phyloP scores from a whole-genome alignment of 2,797 vertebrate genomes.

The Podarcis lilfordi region DNA sequence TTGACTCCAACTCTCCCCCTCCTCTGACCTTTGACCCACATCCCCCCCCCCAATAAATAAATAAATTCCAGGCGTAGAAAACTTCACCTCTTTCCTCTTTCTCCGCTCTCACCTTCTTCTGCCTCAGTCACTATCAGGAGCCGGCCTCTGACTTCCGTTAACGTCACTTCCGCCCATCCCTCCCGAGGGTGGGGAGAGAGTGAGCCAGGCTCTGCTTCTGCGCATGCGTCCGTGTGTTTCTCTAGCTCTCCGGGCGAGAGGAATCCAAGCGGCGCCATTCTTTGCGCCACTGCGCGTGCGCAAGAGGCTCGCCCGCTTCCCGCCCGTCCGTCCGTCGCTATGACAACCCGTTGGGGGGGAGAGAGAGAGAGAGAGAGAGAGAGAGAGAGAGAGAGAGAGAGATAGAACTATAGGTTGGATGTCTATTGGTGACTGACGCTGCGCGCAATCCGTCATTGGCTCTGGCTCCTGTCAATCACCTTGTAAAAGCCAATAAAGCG shows the following conservation, averaged over 20 bases:
- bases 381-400: too few species aligned
- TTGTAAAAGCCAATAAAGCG: neutral
- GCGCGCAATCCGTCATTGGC: neutral
- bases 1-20: too few species aligned
- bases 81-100: too few species aligned
- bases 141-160: neutral
- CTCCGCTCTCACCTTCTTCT: neutral
- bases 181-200: too few species aligned
- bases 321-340: neutral
- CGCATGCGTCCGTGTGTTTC: neutral
- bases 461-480: neutral
- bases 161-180: neutral
- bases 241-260: neutral
- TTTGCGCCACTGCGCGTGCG: neutral
- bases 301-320: neutral
- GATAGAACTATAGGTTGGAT: too few species aligned
- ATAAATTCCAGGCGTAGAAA: too few species aligned
- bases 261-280: neutral
- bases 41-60: too few species aligned
- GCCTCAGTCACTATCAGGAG: fast-evolving
- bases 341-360: neutral
- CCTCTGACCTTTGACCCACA: neutral
- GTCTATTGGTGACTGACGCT: too few species aligned
- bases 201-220: fast-evolving
- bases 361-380: neutral